Evolutionary conservation across 2,113 vertebrate genomes (phyloP), one percentile per base, ranked within the genome.

Genomic region (Uropsilus gracilis): DNA sequence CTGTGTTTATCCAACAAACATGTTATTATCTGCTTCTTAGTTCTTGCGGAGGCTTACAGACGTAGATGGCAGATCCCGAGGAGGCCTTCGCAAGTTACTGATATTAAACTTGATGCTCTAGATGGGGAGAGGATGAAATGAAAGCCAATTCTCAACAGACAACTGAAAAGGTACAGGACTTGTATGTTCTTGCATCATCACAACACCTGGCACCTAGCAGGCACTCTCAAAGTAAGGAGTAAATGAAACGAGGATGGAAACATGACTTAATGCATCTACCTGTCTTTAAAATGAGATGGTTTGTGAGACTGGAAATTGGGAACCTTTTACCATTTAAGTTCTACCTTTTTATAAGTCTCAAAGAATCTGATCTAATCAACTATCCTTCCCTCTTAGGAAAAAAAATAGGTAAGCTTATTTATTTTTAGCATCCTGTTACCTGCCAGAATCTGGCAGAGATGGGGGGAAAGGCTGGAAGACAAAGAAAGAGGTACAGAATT

Each of bases 1-100:
- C 78, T 94, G 46, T 90, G 61, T 95, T 95, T 95, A 89, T 84
- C 83, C 86, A 95, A 63, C 44, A 96, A 80, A 77, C 64, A 26
- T 39, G 59, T 71, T 81, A n/a, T 72, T 84, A 78, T 61, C 39
- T 84, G 22, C 42, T 95, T 82, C 89, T 87, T 28, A 34, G 57
- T 82, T 89, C 84, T 50, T 57, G 22, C 87, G 22, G 53, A 64
- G 66, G 34, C 48, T 42, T 42, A 68, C 80, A 66, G 64, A 46
- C 16, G 17, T 53, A 46, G 68, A 90, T 7, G 13, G 44, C 46
- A 69, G 77, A 59, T 30, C 57, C 68, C 76, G 78, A 66, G 57
- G 57, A 73, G 22, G n/a, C 32, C 66, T 26, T 78, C 42, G 44
- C 37, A 83, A 91, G 53, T 55, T 76, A 68, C 24, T 14, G 39